Base-by-base conservation (phyloP, 2,113 vertebrate species). In the Solenodon paradoxus region DNA sequence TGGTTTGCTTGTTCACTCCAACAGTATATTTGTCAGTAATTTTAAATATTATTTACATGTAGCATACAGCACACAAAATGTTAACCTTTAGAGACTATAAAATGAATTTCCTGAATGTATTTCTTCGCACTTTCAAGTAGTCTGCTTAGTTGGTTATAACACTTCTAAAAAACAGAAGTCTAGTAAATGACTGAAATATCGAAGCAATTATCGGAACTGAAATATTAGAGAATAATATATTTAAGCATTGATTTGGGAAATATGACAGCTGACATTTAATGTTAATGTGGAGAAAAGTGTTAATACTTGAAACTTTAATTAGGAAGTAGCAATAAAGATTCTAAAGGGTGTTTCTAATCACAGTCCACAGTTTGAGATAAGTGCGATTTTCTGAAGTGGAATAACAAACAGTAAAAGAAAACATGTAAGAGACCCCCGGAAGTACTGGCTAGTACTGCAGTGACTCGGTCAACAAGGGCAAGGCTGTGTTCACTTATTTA, bases 221-320 rank as follows among this genome's bases (percentile, higher is more conserved):
- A 75, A n/a, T 40, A 79, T 79, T 24, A 55, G 32, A 51, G 22
- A 57, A 85, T 57, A 57, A 40, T 55, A 15, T 84, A 88, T 55
- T 84, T 89, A 93, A 95, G 45, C 32, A 81, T 3, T 82, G 38
- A 63, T 69, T 83, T 61, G 32, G 82, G 32, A 92, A 94, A 88
- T 55, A 15, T 81, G 75, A 77, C 20, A 53, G 4, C 30, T 59
- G 53, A 69, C 45, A 74, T 80, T 77, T 42, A 90, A 85, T 77
- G n/a, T 91, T 86, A 80, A 77, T 63, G 45, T 45, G 63, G 42
- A 72, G 13, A 79, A n/a, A 78, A 84, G 71, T 30, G 35, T 77
- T 77, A 63, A 88, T 45, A 30, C 35, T 53, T 71, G 55, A 63
- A 77, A 19, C 74, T 32, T 74, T 49, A 82, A 53, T 26, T 32